Conservation (phyloP, 1,140 invertebrate species). For the Drosophila aff. region DNA sequence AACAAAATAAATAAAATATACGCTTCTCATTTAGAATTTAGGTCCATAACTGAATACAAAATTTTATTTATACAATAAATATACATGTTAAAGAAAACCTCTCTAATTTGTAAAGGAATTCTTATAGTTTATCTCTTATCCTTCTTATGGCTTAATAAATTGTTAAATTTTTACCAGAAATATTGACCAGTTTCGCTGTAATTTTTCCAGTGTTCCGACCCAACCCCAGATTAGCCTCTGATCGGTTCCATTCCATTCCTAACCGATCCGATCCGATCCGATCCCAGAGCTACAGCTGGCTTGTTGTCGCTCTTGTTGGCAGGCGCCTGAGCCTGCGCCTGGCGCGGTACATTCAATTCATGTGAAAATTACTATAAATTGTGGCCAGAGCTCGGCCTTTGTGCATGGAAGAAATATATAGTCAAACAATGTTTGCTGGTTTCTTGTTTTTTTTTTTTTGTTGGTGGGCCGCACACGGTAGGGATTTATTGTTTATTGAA, state of each 20-base stretch:
- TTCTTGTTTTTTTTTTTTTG: neutral
- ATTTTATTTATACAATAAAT: too few species aligned
- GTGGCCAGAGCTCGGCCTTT: slow-evolving; percentile 45
- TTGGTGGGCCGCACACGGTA: slow-evolving; percentile 41
- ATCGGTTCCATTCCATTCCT: slow-evolving; percentile 7
- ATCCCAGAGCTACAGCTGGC: slow-evolving; percentile 30
- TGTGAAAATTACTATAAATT: slow-evolving; percentile 82
- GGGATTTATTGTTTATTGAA: slow-evolving; percentile 84
- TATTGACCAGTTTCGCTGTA: accelerated
- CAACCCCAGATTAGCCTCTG: slow-evolving; percentile 21
- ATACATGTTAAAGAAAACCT: neutral
- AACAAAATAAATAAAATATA: too few species aligned
- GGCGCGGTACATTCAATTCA: slow-evolving; percentile 70
- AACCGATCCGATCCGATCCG: slow-evolving; percentile 9
- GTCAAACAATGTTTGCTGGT: slow-evolving; percentile 43
- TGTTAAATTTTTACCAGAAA: neutral
- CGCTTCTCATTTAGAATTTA: too few species aligned
- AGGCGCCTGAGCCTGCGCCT: slow-evolving; percentile 65
- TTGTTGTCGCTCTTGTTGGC: slow-evolving; percentile 59
- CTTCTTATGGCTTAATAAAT: accelerated
- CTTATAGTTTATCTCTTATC: neutral
- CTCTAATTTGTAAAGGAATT: neutral
- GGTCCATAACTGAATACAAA: too few species aligned
- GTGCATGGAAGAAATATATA: slow-evolving; percentile 31
- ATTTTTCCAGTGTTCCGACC: slow-evolving; percentile 12